These are phyloP conservation scores for Mycogona germanica DNA, from an alignment of 2,888 invertebrate genomes.

Conservation along the genomic window DNA sequence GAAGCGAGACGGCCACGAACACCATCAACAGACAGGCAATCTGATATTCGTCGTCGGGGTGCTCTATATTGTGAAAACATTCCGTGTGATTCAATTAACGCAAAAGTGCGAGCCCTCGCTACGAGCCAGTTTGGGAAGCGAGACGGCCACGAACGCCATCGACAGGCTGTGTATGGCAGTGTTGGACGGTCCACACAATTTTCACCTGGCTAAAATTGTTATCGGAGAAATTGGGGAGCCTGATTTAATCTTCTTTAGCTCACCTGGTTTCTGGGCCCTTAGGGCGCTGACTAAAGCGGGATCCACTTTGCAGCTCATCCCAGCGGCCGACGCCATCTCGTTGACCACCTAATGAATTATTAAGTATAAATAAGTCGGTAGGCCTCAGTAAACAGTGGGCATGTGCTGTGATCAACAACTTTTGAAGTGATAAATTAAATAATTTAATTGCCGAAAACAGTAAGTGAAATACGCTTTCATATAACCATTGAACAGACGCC, in stretches of 20 bases:
- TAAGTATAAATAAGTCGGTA: too few species aligned
- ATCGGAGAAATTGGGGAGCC: too few species aligned
- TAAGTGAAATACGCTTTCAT: too few species aligned
- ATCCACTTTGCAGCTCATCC: slow-evolving; percentile 85
- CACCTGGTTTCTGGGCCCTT: slow-evolving; percentile 61
- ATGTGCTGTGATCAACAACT: too few species aligned
- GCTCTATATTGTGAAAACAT: too few species aligned
- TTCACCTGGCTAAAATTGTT: too few species aligned
- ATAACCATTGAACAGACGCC: too few species aligned
- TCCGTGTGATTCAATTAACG: too few species aligned
- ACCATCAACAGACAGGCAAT: slow-evolving; percentile 95
- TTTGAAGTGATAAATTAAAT: too few species aligned
- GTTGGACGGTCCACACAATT: background rate
- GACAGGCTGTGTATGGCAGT: slow-evolving; percentile 46
- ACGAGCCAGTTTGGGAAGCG: slow-evolving; percentile 85
- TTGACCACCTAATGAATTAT: slow-evolving; percentile 83
- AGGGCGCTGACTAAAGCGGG: slow-evolving; percentile 84
- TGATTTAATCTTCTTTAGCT: too few species aligned
- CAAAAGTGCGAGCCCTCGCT: slow-evolving; percentile 68
- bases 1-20: slow-evolving; percentile 95
- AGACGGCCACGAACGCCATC: slow-evolving; percentile 98
- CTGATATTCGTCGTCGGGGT: slow-evolving; percentile 84
- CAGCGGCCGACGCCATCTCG: slow-evolving; percentile 96
- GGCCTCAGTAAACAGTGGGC: too few species aligned
- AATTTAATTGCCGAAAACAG: too few species aligned